Evolutionary conservation across 2,113 vertebrate genomes (phyloP).

Genomic region (Serinus canaria): DNA sequence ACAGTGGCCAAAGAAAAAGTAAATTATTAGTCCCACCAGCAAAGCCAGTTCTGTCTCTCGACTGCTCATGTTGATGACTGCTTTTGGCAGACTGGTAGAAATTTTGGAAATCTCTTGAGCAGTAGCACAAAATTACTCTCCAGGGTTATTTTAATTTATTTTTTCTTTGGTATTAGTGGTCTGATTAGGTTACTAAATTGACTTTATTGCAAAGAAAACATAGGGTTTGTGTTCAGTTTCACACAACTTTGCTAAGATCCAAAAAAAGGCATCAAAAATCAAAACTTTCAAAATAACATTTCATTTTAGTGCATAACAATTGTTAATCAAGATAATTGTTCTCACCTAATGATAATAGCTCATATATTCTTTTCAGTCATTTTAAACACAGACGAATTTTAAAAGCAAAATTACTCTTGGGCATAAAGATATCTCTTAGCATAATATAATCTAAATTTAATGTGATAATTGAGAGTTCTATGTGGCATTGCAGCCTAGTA

Average conservation of each 20-base stretch:
- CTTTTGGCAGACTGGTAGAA: neutral
- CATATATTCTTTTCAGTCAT: neutral
- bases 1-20: neutral
- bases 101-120: neutral
- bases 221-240: neutral
- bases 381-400: constrained; percentile 3
- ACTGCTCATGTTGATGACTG: neutral
- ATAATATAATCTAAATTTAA: constrained; percentile 38
- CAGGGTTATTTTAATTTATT: neutral
- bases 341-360: constrained; percentile 14
- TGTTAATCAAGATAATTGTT: neutral
- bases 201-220: neutral
- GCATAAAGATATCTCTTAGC: constrained; percentile 8
- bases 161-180: neutral
- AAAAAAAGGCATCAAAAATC: neutral
- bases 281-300: neutral
- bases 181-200: neutral
- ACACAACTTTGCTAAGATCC: neutral
- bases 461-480: constrained; percentile 47
- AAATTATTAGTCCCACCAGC: neutral
- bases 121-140: neutral
- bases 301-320: neutral
- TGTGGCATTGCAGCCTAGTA: constrained; percentile 14
- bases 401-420: constrained; percentile 8
- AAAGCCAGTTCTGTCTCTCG: neutral